Base-by-base conservation (phyloP, 2,888 invertebrate genomes). In the Nomada goodeniana region DNA sequence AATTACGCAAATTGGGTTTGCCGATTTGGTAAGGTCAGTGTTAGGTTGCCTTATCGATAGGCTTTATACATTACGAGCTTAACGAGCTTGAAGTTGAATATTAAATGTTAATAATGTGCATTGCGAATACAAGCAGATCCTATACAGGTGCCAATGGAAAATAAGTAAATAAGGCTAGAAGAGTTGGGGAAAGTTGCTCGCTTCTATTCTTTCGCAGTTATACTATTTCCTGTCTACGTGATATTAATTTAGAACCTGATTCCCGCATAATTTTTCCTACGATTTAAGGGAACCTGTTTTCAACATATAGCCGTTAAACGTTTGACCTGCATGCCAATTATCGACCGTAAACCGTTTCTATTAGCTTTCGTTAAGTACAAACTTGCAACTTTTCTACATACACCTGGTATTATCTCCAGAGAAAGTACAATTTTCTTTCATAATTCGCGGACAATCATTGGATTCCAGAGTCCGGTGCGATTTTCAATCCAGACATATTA, bases 211-310 rank as follows among this genome's bases (percentile, higher is more conserved):
- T 42, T 55, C 53, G 20, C 10, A 13, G 36, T 23, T 10, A 23
- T 23, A 23, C 18, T 23, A 55, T 23, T 68, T 68, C 36, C 69
- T n/a, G 69, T 15, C 26, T 9, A 57, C 57, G 23, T 44, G 9
- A 11, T 44, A n/a, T 44, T 57, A 57, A 69, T 69, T 69, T 69
- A 69, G 13, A 2, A n/a, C 55, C n/a, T 2, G 57, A 57, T 69
- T 44, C 69, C 15, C 44, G 26, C 23, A 57, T 69, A 69, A 69
- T 57, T 57, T 42, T 18, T 68, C 53, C 1, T n/a, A 20, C n/a
- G 29, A 53, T 15, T 68, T 42, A 29, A 11, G 42, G 15, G 23
- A 13, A 3, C 47, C 15, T 26, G 26, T 18, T n/a, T 5, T 18
- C 47, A 20, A 44, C 47, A 5, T 26, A 18, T 18, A 64, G 47